A percentile compares a stretch with the other conserved stretches of the same genome.
These are phyloP conservation scores for Platerodrilus igneus DNA, from an alignment of 2,888 invertebrate genomes.

Conservation along the genomic window DNA sequence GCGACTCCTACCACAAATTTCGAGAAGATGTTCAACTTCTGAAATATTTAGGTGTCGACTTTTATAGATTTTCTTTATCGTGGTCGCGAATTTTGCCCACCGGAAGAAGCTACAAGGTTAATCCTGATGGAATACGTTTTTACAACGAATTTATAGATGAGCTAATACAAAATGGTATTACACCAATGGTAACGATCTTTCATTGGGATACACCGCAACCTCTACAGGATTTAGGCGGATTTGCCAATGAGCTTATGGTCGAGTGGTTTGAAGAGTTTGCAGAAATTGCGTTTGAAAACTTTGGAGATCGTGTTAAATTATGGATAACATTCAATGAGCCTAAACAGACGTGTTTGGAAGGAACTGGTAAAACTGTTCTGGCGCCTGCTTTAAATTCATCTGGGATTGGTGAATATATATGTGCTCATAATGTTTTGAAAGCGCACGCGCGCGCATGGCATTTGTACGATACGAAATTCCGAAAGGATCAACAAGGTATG, in stretches of 20 bases:
- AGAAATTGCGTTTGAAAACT: conserved; percentile 41
- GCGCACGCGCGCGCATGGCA: conserved; percentile 63
- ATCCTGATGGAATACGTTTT: conserved; percentile 57
- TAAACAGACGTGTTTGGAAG: conserved; percentile 34
- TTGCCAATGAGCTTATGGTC: conserved; percentile 52
- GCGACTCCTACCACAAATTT: conserved; percentile 62
- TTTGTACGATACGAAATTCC: conserved; percentile 57
- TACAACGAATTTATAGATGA: conserved; percentile 58
- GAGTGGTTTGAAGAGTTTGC: conserved; percentile 56
- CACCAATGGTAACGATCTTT: conserved; percentile 52
- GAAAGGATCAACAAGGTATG: conserved; percentile 52
- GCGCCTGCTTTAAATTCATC: conserved; percentile 44
- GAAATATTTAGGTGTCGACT: conserved; percentile 55
- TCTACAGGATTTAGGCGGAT: conserved; percentile 45
- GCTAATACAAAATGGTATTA: conserved; percentile 51
- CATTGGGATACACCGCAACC: conserved; percentile 56
- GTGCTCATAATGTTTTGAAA: conserved; percentile 58
- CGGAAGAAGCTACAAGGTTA: conserved; percentile 53
- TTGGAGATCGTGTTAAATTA: conserved; percentile 39
- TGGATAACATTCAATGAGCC: conserved; percentile 56
- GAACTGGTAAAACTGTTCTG: conserved; percentile 33
- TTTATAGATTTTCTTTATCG: conserved; percentile 57
- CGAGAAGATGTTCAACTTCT: conserved; percentile 57
- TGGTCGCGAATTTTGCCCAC: conserved; percentile 66
- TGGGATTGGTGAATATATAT: conserved; percentile 58